These are phyloP conservation scores for Diadegma fenestrale DNA, from an alignment of 2,888 invertebrate species.

Conservation along the genomic window DNA sequence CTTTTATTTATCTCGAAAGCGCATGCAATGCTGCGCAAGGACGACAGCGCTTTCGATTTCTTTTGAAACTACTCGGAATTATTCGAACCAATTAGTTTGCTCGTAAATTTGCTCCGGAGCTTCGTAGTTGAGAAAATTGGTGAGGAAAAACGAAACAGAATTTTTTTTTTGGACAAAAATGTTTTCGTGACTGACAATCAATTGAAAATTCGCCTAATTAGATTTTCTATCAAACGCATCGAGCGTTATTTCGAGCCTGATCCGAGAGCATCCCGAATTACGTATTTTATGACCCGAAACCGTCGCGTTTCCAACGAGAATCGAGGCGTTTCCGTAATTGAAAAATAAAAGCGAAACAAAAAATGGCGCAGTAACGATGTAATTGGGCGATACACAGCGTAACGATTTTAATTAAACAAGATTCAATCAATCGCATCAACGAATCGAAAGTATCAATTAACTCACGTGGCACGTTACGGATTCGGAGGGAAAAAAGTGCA, in stretches of 20 bases:
- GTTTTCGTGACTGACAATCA: no score
- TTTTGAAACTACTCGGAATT: not conserved
- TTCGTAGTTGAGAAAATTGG: not conserved
- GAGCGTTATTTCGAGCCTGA: not conserved
- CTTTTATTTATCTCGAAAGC: not conserved
- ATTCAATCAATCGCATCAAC: slow-evolving; percentile 1
- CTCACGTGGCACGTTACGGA: not conserved
- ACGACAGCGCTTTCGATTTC: not conserved
- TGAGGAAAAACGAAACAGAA: no score
- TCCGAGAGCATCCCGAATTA: not conserved
- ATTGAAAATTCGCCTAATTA: not conserved
- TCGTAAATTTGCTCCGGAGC: not conserved
- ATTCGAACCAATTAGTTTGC: not conserved
- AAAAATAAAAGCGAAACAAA: not conserved
- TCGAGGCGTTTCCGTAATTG: not conserved
- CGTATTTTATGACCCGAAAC: not conserved
- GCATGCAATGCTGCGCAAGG: not conserved
- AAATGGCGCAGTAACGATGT: not conserved
- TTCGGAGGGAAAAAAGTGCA: not conserved
- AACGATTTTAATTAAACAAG: slow-evolving; percentile 3
- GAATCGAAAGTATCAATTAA: not conserved
- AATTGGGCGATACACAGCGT: not conserved
- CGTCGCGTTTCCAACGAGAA: not conserved
- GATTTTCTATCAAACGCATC: not conserved
- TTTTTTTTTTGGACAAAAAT: no score